Base-by-base conservation (phyloP, 2,113 vertebrate species). In the Platichthys stellatus region DNA sequence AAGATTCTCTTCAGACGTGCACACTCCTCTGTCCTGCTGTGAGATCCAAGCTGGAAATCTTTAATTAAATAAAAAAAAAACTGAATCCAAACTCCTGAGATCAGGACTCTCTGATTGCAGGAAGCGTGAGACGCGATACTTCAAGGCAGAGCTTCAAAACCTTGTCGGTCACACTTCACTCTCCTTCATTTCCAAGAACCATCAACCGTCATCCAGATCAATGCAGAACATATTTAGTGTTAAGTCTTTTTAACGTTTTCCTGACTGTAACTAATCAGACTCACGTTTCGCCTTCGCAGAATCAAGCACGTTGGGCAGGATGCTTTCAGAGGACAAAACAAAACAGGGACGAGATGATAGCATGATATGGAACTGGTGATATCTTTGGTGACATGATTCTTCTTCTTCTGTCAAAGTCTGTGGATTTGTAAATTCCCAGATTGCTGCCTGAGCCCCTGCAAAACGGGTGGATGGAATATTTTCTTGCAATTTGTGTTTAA, bases 1-100 rank as follows among this genome's bases (percentile, higher is more conserved):
- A 59, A 72, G 72, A 58, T 59, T 51, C 72, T 60, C 68, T 2
- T 68, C 59, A 17, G 47, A 51, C 47, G 18, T 17, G 47, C 17
- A 18, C 47, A 51, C 51, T 64, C 57, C 17, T 58, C 31, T 12
- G 12, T 77, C 24, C 49, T 4, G 28, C 49, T 35, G 28, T 38
- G 65, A 21, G 23, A 4, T 14, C 1, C 1, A 5, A 4, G 3
- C 2, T n/a, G 47, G 47, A 40, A 68, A 56, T 23, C 20, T 54
- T n/a, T 24, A 53, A 10, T 68, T 68, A 9, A 68, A 66, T 20
- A 31, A 68, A 31, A 67, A 67, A 28, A 23, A 23, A 2, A 12
- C 51, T 23, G 28, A 17, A 38, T 68, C 51, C 28, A 56, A 15
- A 2, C 65, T 21, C 21, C 65, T 2, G 24, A 53, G 64, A 26